Evolutionary conservation across 2,113 vertebrate genomes (phyloP).

Genomic region (Grammomys dolichurus): DNA sequence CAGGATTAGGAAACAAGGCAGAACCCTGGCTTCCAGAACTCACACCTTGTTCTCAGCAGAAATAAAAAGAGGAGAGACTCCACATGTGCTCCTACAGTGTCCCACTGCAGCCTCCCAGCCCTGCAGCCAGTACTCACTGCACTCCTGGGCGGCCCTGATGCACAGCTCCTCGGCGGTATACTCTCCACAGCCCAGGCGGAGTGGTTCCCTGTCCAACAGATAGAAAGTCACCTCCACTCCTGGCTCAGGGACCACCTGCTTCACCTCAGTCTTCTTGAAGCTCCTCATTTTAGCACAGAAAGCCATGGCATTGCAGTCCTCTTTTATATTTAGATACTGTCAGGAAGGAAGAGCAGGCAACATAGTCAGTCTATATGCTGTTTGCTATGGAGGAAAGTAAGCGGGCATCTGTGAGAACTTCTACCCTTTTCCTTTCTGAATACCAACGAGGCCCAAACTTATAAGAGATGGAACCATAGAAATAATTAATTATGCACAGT

Average conservation of each 20-base stretch:
- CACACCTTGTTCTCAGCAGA: neutral
- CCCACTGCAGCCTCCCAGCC: neutral
- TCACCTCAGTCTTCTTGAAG: slow-evolving; percentile 88
- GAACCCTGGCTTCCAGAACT: neutral
- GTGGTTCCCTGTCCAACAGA: slow-evolving; percentile 86
- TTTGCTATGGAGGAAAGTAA: neutral
- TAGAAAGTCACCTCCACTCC: slow-evolving; percentile 95
- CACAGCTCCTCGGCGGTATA: slow-evolving; percentile 94
- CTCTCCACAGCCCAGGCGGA: slow-evolving; percentile 89
- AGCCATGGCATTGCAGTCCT: slow-evolving; percentile 94
- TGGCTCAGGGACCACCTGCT: slow-evolving; percentile 83
- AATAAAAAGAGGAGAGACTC: neutral
- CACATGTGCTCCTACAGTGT: neutral
- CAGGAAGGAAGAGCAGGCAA: neutral
- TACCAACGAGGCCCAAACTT: neutral
- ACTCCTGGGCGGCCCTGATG: slow-evolving; percentile 92
- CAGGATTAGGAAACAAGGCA: neutral
- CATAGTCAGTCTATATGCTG: neutral
- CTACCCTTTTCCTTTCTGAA: neutral
- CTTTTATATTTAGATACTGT: slow-evolving; percentile 92
- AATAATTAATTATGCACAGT: neutral
- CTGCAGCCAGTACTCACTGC: slow-evolving; percentile 89
- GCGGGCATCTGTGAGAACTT: neutral
- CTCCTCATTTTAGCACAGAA: slow-evolving; percentile 98
- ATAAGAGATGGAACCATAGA: neutral